These are phyloP conservation scores for Crotalus viridis DNA, from an alignment of 2,113 vertebrate genomes.

Conservation along the genomic window DNA sequence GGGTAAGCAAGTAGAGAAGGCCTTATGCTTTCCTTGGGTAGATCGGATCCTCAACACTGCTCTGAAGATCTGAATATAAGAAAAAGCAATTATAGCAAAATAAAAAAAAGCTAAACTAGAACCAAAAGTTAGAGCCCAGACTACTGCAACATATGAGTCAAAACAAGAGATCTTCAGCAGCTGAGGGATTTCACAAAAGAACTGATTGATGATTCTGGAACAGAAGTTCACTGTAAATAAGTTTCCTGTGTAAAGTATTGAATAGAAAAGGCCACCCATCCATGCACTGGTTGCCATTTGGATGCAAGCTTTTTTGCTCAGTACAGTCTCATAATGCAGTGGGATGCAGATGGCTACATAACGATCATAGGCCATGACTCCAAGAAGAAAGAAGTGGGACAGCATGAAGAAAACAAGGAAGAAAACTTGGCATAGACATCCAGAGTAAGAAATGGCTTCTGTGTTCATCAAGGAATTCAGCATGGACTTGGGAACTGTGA, in stretches of 20 bases:
- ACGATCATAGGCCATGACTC: background rate
- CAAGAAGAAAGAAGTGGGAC: background rate
- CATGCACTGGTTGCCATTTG: background rate
- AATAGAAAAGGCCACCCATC: background rate
- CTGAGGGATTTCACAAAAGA: background rate
- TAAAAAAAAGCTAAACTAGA: background rate
- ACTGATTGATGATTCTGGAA: background rate
- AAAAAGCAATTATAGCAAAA: background rate
- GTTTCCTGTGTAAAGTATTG: background rate
- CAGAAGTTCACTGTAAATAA: background rate
- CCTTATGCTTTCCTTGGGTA: background rate
- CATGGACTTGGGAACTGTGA: background rate
- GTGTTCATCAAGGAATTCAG: background rate
- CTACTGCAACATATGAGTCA: background rate
- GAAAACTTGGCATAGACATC: background rate
- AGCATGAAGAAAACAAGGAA: background rate
- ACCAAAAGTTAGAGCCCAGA: background rate
- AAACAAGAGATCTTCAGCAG: background rate
- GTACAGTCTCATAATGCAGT: background rate
- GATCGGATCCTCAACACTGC: background rate
- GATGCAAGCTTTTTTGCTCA: background rate
- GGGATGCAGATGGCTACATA: background rate
- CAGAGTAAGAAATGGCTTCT: background rate
- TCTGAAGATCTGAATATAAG: background rate
- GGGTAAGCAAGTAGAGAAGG: background rate